A percentile compares a stretch with the other conserved stretches of the same genome.
Conservation (phyloP, 2,797 vertebrate genomes). For the Coendou prehensilis region DNA sequence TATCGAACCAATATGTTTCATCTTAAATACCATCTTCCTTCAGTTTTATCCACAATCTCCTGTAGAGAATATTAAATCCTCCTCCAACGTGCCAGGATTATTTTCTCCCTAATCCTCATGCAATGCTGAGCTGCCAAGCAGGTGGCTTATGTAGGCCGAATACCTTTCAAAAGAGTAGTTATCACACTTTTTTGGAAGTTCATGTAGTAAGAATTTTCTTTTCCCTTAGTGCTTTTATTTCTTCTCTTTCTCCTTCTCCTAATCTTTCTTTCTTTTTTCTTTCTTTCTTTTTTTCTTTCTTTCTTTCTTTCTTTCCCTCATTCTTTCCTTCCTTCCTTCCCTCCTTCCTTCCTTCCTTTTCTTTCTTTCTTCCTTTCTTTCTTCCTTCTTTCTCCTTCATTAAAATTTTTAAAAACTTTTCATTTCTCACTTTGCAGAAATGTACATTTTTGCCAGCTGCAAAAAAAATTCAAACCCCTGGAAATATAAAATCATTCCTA, state of each 20-base stretch:
- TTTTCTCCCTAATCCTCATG: not conserved
- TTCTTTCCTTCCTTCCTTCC: not conserved
- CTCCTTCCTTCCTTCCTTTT: not conserved
- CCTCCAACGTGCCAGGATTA: not conserved
- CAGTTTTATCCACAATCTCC: not conserved
- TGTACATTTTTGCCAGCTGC: slow-evolving; percentile 59
- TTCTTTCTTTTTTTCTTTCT: not conserved
- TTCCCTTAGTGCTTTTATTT: not conserved
- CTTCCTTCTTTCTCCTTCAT: not conserved
- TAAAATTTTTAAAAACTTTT: no score
- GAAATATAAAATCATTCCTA: slow-evolving; percentile 74
- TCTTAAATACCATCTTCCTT: not conserved
- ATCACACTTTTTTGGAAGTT: slow-evolving; percentile 69
- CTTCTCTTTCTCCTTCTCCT: not conserved
- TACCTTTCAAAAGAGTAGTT: slow-evolving; percentile 73
- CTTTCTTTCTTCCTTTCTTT: not conserved
- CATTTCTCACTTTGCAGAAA: not conserved
- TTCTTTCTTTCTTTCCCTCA: not conserved
- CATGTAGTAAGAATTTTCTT: slow-evolving; percentile 61
- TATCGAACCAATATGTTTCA: not conserved
- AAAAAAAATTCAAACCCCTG: slow-evolving; percentile 67
- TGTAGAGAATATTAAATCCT: not conserved
- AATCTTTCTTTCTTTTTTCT: not conserved
- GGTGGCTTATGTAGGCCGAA: slow-evolving; percentile 30
- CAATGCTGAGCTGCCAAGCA: not conserved